Conservation (phyloP, 1,140 invertebrate species). For the Drosophila subpulchrella region DNA sequence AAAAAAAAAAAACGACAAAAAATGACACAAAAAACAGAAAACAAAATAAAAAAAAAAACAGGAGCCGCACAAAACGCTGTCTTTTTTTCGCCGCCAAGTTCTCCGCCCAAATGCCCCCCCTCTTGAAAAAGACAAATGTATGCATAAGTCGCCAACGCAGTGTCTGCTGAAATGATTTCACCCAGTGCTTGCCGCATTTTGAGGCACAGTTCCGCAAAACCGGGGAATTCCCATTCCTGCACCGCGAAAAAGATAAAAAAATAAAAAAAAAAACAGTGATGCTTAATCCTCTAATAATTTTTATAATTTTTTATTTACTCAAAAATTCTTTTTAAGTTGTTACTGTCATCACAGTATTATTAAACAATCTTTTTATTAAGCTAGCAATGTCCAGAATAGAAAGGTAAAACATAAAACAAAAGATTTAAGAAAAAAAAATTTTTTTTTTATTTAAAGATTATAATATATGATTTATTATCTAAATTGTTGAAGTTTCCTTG, state of each 20-base stretch:
- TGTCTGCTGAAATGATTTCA: slow-evolving; percentile 61
- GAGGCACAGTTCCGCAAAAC: slow-evolving; percentile 14
- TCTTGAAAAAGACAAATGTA: slow-evolving; percentile 55
- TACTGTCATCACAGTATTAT: too few relatives aligned
- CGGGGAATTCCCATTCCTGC: background rate
- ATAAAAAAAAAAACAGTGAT: slow-evolving; percentile 5
- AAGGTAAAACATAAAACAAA: too few relatives aligned
- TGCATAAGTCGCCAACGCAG: slow-evolving; percentile 66
- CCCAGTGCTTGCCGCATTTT: slow-evolving; percentile 34
- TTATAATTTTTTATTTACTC: too few relatives aligned
- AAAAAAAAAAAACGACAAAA: slow-evolving; percentile 27
- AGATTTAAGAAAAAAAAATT: too few relatives aligned
- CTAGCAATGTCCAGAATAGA: too few relatives aligned
- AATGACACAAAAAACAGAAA: slow-evolving; percentile 21
- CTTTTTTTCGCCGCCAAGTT: background rate
- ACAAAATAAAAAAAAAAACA: slow-evolving; percentile 18
- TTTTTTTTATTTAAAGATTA: too few relatives aligned
- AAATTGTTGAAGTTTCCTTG: too few relatives aligned
- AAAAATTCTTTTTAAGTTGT: too few relatives aligned
- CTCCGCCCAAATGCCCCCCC: background rate
- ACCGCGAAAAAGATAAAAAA: too few relatives aligned
- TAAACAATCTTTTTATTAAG: too few relatives aligned
- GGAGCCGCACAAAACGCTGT: slow-evolving; percentile 42
- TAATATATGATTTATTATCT: too few relatives aligned
- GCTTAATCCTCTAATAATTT: background rate